Evolutionary conservation across 2,113 vertebrate genomes (phyloP).

Genomic region (Pangasianodon gigas): DNA sequence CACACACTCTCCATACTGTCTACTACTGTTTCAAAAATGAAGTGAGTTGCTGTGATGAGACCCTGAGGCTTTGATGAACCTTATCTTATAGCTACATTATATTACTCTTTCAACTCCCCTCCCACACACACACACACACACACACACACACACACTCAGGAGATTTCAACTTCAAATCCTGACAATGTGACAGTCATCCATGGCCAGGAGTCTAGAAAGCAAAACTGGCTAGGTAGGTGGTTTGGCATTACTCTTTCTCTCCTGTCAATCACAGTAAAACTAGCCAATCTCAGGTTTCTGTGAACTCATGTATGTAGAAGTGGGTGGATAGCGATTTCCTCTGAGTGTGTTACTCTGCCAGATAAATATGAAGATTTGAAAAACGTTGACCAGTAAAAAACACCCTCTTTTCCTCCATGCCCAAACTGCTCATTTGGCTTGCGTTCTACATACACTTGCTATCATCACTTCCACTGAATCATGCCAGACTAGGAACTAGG

Average conservation of each 20-base stretch:
- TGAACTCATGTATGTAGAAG: background rate
- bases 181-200: background rate
- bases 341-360: background rate
- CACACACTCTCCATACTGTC: background rate
- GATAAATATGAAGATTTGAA: background rate
- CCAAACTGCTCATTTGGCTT: slow-evolving; percentile 31
- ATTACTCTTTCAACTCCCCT: background rate
- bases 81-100: background rate
- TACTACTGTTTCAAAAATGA: background rate
- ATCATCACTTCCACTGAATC: slow-evolving; percentile 70
- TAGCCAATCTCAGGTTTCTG: background rate
- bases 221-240: background rate
- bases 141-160: background rate
- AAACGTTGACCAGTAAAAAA: background rate
- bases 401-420: background rate
- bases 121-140: background rate
- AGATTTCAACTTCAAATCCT: no score
- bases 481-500: slow-evolving; percentile 27
- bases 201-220: background rate
- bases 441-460: slow-evolving; percentile 59
- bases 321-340: background rate
- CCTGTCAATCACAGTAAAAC: background rate
- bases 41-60: background rate
- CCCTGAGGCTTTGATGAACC: slow-evolving; percentile 21
- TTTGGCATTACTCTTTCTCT: background rate